Evolutionary conservation across 35 echinoderm and acorn worm species (phyloP).

Genomic region (Lytechinus variegatus): DNA sequence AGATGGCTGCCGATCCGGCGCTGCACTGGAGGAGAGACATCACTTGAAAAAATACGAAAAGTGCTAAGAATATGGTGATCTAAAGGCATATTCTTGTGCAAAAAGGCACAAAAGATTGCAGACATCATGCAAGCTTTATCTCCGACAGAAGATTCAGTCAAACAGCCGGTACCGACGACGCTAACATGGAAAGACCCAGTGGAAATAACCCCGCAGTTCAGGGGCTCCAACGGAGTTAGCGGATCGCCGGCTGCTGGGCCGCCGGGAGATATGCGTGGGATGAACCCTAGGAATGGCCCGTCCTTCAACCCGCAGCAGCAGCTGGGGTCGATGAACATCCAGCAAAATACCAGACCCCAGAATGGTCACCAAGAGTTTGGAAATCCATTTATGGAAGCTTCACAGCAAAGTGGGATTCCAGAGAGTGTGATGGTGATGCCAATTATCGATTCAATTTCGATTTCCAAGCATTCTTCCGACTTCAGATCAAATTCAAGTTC

Average conservation of each 20-base stretch:
- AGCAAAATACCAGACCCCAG: not conserved
- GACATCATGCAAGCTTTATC: slow-evolving; percentile 15
- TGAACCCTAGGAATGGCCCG: not conserved
- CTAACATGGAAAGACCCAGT: slow-evolving; percentile 50
- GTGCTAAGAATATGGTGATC: not conserved
- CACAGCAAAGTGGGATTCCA: slow-evolving; percentile 25
- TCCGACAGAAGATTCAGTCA: slow-evolving; percentile 31
- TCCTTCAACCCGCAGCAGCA: not conserved
- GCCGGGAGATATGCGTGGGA: not conserved
- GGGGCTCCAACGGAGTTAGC: not conserved
- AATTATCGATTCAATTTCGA: not conserved
- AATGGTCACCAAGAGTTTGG: slow-evolving; percentile 35
- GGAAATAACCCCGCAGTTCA: not conserved
- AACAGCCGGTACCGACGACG: not conserved
- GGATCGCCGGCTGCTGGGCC: not conserved
- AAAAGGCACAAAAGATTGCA: not conserved
- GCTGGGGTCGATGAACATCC: not conserved
- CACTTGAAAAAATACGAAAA: not conserved
- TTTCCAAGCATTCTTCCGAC: not conserved
- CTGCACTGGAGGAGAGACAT: not conserved
- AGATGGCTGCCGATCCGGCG: slow-evolving; percentile 1
- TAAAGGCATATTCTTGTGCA: not conserved
- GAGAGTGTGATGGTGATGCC: slow-evolving; percentile 49
- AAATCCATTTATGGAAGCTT: not conserved
- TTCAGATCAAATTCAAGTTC: not conserved